Evolutionary conservation across 2,797 vertebrate species (phyloP), one percentile per base, ranked within the genome.

Genomic region (Urosaurus nigricauda): DNA sequence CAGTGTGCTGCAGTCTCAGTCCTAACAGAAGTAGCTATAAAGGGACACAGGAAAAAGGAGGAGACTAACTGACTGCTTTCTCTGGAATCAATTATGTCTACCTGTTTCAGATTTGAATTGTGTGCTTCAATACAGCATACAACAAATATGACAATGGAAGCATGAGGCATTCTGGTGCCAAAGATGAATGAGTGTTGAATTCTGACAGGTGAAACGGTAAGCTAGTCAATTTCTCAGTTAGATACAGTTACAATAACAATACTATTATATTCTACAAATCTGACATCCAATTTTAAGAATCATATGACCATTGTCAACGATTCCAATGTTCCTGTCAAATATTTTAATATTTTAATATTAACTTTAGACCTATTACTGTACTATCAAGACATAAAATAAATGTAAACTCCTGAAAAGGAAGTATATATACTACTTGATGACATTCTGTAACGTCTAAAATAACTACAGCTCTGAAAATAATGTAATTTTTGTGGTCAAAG

Each of bases 1-100:
- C 11, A 70, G 71, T 71, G 73, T 90, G 89, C 93, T 89, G 88
- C 91, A 63, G 43, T 68, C 13, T 12, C 65, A 68, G 13, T 86
- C 58, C 90, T 79, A 32, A 29, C 35, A 88, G 86, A 12, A 78
- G 65, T 63, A 81, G 92, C 85, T 79, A 83, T 84, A 58, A 91
- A 75, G 80, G 47, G 75, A 9, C 0, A 0, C 2, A 84, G 87
- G 79, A 79, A 73, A 89, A 29, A 79, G 85, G 68, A 84, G 87
- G 11, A n/a, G 32, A 83, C 5, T 43, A 77, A 70, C 68, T 0
- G 1, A 73, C 47, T 81, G 81, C 65, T 2, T 58, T 77, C 65
- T 19, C 88, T 79, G 85, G 79, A 1, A 0, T 51, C 81, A 90
- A 85, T 71, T 84, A 0, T 32, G 29, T 16, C 37, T 60, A 70